phyloP scores from a whole-genome alignment of 2,113 vertebrate genomes.

The Caloenas nicobarica region DNA sequence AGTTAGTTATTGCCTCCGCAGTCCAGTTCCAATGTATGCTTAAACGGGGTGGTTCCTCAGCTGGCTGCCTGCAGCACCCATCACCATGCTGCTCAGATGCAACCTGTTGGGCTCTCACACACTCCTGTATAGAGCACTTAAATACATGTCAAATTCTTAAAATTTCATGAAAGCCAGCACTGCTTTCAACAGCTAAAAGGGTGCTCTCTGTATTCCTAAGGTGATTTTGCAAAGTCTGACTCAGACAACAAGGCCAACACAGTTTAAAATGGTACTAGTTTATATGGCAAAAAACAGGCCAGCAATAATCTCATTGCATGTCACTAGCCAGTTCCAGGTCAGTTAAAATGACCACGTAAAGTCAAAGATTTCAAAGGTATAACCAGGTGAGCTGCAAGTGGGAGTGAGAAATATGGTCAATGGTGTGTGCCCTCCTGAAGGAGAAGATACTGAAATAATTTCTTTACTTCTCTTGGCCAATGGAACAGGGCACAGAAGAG shows the following conservation, averaged over 20 bases:
- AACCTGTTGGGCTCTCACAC: background rate
- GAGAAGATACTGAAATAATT: background rate
- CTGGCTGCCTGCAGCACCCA: background rate
- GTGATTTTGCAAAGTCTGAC: background rate
- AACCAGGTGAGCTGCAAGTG: background rate
- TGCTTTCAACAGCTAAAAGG: background rate
- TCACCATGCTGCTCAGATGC: fast-evolving
- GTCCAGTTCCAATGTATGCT: background rate
- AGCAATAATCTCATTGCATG: background rate
- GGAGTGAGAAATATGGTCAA: background rate
- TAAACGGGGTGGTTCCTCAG: background rate
- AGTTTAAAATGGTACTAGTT: background rate
- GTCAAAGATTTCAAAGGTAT: background rate
- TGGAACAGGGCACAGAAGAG: background rate
- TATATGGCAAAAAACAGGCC: background rate
- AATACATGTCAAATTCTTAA: background rate
- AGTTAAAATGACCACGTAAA: background rate
- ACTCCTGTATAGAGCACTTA: background rate
- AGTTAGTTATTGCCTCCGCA: background rate
- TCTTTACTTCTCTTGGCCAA: background rate
- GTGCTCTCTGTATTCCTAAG: background rate
- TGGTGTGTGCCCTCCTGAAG: background rate
- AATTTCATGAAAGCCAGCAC: background rate
- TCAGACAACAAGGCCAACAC: background rate
- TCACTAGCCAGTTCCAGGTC: background rate